These are phyloP conservation scores for Onychostruthus taczanowskii DNA, from an alignment of 2,113 vertebrate genomes.

Conservation along the genomic window DNA sequence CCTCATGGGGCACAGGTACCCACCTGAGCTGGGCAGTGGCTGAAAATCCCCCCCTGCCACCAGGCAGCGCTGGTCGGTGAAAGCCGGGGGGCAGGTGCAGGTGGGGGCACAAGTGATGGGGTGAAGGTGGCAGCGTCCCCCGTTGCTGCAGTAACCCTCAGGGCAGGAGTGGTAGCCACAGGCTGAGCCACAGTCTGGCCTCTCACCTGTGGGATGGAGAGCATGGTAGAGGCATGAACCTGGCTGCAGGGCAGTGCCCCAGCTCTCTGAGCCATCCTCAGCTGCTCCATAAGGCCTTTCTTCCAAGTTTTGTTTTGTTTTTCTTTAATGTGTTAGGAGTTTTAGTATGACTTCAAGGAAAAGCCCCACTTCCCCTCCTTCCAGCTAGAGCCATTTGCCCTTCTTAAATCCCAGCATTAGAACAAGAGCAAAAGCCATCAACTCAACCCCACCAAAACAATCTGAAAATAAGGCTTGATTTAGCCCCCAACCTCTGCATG, in stretches of 20 bases:
- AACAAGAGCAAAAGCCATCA: not conserved
- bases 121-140: not conserved
- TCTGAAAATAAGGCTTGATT: not conserved
- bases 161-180: not conserved
- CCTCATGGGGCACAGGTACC: accelerated
- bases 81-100: not conserved
- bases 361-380: not conserved
- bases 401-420: not conserved
- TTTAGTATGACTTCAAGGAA: not conserved
- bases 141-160: not conserved
- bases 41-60: slow-evolving; percentile 25
- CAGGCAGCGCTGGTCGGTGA: slow-evolving; percentile 14
- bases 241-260: not conserved
- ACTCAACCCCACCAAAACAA: not conserved
- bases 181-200: not conserved
- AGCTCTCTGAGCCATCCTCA: not conserved
- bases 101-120: not conserved
- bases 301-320: not conserved
- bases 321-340: not conserved
- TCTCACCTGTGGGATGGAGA: not conserved
- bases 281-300: not conserved
- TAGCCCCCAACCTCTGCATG: accelerated
- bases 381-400: not conserved
- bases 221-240: not conserved
- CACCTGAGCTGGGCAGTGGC: not conserved